Percentiles rank a stretch among this genome's conserved stretches.
These are phyloP conservation scores for chimpanzee (Pan troglodytes) DNA, from an alignment of 2,113 vertebrate species.

Conservation along the genomic window NHGRI_mPanTro3-v2.1_pri NC_072411.2:28041001-28041500, in stretches of 20 bases:
- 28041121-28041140: background rate
- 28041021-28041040: background rate
- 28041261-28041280: background rate
- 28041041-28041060: background rate
- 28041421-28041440: background rate
- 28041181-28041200: background rate
- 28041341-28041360: background rate
- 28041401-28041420: background rate
- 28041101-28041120: background rate
- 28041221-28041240: background rate
- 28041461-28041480: background rate
- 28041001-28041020: background rate
- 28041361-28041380: background rate
- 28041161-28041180: background rate
- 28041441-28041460: background rate
- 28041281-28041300: background rate
- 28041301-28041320: background rate
- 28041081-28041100: background rate
- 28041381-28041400: background rate
- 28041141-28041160: background rate
- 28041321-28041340: background rate
- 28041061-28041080: slow-evolving; percentile 23
- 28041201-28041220: background rate
- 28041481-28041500: background rate
- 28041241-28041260: background rate